These are phyloP conservation scores for Tigriopus japonicus DNA, from an alignment of 1,140 invertebrate genomes.

Conservation along the genomic window DNA sequence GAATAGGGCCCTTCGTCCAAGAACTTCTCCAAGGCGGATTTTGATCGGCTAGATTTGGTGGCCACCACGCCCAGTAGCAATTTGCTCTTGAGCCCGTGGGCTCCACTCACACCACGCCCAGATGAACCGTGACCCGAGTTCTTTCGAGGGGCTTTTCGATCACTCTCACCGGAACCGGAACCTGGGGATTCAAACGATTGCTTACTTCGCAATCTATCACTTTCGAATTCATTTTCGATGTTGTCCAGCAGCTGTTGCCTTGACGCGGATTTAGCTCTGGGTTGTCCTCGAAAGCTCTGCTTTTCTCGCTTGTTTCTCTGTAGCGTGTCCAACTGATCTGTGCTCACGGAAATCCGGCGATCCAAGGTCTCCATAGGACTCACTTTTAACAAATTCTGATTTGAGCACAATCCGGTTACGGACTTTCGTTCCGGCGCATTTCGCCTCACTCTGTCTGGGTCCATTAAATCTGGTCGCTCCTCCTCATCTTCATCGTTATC, in stretches of 20 bases:
- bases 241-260: neutral
- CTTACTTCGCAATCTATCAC: neutral
- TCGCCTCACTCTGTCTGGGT: neutral
- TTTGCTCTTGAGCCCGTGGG: too few species aligned
- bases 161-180: neutral
- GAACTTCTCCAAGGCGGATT: slow-evolving; percentile 13
- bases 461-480: neutral
- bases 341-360: slow-evolving; percentile 6
- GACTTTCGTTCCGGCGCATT: neutral
- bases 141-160: neutral
- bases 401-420: neutral
- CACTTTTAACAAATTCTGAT: neutral
- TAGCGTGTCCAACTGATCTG: slow-evolving; percentile 11
- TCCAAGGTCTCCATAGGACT: slow-evolving; percentile 12
- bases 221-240: neutral
- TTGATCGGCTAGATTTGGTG: neutral
- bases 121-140: too few species aligned
- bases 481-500: neutral
- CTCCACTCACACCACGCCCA: too few species aligned
- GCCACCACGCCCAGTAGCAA: too few species aligned
- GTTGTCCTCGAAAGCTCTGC: too few species aligned
- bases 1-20: slow-evolving; percentile 13
- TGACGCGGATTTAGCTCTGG: neutral
- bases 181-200: too few species aligned
- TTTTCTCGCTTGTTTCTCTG: neutral